A percentile compares a stretch with the other conserved stretches of the same genome.
Evolutionary conservation across 2,888 invertebrate genomes (phyloP).

Genomic region (Ormyrus nitidulus): DNA sequence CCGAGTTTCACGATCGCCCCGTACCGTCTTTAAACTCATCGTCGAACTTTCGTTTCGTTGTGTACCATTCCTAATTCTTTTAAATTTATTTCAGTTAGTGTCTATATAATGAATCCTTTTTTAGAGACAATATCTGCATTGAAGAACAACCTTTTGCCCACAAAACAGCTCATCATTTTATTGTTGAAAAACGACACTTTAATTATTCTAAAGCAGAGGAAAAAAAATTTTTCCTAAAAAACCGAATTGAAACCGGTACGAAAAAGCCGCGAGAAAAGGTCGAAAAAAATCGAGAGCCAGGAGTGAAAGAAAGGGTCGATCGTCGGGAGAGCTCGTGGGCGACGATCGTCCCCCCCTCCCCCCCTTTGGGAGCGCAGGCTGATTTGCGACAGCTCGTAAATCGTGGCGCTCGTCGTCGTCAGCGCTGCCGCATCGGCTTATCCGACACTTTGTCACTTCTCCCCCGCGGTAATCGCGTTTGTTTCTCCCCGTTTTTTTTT

Average conservation of each 20-base stretch:
- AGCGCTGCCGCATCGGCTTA: conserved; percentile 29
- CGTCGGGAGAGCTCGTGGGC: not conserved
- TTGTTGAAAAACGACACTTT: too few species aligned
- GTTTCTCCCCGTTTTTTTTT: not conserved
- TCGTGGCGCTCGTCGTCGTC: conserved; percentile 28
- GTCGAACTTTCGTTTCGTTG: not conserved
- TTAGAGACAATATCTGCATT: too few species aligned
- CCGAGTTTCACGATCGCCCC: not conserved
- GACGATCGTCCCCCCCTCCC: not conserved
- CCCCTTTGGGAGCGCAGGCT: not conserved
- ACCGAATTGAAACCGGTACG: too few species aligned
- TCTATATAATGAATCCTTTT: too few species aligned
- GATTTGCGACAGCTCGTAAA: conserved; percentile 44
- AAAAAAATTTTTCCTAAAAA: too few species aligned
- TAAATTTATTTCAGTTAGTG: not conserved
- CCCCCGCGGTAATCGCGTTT: not conserved
- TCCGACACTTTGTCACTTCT: conserved; percentile 46
- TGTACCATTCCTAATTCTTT: not conserved
- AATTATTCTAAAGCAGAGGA: too few species aligned
- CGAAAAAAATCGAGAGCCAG: too few species aligned
- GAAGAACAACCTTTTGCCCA: too few species aligned
- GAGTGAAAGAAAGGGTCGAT: not conserved
- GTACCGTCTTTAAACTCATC: not conserved
- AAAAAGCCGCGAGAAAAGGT: too few species aligned
- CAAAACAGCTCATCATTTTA: too few species aligned